These are phyloP conservation scores for Oreochromis tanganicae DNA, from an alignment of 2,113 vertebrate genomes.

Conservation along the genomic window DNA sequence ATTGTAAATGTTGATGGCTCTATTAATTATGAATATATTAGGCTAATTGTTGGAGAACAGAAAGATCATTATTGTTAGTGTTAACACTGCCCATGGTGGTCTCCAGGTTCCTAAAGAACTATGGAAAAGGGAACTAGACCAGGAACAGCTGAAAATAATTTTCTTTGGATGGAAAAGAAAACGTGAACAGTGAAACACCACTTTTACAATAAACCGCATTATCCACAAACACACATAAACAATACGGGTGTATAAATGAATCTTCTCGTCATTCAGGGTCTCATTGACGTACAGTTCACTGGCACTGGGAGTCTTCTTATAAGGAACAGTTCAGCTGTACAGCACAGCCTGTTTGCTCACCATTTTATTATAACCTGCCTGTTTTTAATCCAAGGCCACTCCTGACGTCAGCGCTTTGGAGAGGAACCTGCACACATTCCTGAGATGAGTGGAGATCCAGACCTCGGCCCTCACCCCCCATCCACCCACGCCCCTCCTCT, in stretches of 20 bases:
- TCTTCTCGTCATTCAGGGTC: background rate
- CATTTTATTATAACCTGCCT: slow-evolving; percentile 26
- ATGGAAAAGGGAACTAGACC: background rate
- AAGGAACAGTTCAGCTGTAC: background rate
- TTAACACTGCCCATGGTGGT: fast-evolving
- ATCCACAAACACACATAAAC: background rate
- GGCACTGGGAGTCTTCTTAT: background rate
- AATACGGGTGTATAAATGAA: background rate
- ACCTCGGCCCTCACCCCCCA: background rate
- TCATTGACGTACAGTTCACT: background rate
- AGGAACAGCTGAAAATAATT: background rate
- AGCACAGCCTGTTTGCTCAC: background rate
- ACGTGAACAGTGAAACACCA: background rate
- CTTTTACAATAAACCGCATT: background rate
- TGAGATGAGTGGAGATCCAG: slow-evolving; percentile 48
- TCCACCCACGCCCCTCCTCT: background rate
- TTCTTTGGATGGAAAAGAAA: background rate
- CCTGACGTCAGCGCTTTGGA: slow-evolving; percentile 57
- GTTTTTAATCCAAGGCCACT: slow-evolving; percentile 54
- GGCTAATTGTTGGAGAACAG: background rate
- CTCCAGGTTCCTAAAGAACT: background rate
- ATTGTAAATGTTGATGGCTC: background rate
- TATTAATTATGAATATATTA: background rate
- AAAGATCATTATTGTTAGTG: background rate
- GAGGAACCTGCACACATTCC: slow-evolving; percentile 55